These are phyloP conservation scores for Heliangelus exortis DNA, from an alignment of 2,797 vertebrate species.

Conservation along the genomic window DNA sequence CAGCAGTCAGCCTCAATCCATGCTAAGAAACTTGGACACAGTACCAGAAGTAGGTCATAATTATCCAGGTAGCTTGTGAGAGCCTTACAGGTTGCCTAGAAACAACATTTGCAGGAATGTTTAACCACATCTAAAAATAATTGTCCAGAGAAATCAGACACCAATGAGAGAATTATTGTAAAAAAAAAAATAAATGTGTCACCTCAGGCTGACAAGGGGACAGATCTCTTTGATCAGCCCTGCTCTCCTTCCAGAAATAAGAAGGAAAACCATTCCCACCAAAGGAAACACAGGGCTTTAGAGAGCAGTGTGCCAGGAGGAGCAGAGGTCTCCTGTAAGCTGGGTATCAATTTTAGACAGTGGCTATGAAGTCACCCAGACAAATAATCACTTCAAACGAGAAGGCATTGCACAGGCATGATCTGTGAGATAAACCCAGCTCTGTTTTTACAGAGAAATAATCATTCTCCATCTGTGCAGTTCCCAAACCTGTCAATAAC, in stretches of 20 bases:
- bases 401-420: neutral
- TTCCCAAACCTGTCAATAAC: neutral
- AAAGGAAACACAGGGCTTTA: neutral
- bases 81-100: conserved; percentile 66
- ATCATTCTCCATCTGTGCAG: neutral
- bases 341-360: neutral
- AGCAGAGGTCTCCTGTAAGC: neutral
- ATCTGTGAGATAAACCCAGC: neutral
- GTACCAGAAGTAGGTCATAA: conserved; percentile 63
- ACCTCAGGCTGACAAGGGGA: neutral
- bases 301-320: neutral
- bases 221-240: neutral
- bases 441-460: neutral
- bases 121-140: conserved; percentile 70
- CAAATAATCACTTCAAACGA: neutral
- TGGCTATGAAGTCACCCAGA: neutral
- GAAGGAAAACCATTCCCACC: neutral
- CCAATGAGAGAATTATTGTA: neutral
- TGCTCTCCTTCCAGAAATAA: neutral
- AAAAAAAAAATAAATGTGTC: neutral
- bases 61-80: conserved; percentile 48
- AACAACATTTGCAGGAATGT: conserved; percentile 56
- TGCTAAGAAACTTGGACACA: conserved; percentile 23
- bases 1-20: conserved; percentile 19
- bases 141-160: conserved; percentile 20